Evolutionary conservation across 2,888 invertebrate species (phyloP), one percentile per base, ranked within the genome.

Genomic region (Molorchus minor): DNA sequence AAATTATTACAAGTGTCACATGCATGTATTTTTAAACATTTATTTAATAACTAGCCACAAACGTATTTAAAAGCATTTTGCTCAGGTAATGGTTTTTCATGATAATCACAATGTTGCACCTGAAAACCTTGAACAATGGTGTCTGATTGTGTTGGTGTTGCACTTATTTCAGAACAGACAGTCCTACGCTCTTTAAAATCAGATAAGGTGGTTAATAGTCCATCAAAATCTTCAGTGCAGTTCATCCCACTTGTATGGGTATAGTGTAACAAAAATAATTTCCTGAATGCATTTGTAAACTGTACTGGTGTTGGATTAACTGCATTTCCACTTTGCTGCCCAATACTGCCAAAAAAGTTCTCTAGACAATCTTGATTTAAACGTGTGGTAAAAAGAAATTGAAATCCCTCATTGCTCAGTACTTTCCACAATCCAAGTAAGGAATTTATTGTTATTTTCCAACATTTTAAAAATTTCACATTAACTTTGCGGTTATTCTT

Each of bases 61-160:
- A 61, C 16, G 35, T 57, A 57, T 41, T 52, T 53, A 15, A 59
- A 59, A 7, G 59, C 59, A 49, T 59, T 59, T 36, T 49, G 54
- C 25, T 58, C 51, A 2, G 60, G 52, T 13, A 61, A 43, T n/a
- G 30, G n/a, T 35, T 43, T 46, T 21, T 45, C 15, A 4, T 45
- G 45, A n/a, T 60, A 56, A 21, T 60, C 36, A 33, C 45, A 45
- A 15, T 13, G 2, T 12, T 46, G 16, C 10, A 56, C 3, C 5
- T 15, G 13, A 38, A 56, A 56, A 33, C 47, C 19, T 19, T 36
- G 36, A 4, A 36, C 16, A 36, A 2, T 36, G 36, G 15, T 36
- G 36, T 13, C 17, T 15, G 38, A 40, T 40, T 40, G 38, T n/a
- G n/a, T n/a, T 2, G 15, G 16, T 5, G 19, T 25, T 19, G 29